phyloP scores from a whole-genome alignment of 2,797 vertebrate genomes.

The Prionace glauca region DNA sequence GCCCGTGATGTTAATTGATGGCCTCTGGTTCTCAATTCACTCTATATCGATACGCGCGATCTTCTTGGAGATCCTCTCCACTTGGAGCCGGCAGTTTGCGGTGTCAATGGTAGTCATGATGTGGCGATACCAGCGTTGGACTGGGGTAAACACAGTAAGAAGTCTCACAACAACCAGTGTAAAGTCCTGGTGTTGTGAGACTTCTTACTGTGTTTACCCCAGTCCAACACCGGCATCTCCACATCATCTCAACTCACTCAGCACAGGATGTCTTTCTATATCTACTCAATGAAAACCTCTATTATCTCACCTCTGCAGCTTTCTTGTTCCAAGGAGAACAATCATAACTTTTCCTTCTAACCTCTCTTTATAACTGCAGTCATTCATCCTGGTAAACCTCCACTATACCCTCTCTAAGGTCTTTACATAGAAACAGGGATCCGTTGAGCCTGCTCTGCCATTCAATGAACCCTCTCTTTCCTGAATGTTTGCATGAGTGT shows the following conservation, averaged over 20 bases:
- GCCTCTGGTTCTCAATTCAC: background rate
- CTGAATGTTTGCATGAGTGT: background rate
- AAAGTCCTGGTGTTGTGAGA: too few species aligned
- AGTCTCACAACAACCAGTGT: too few species aligned
- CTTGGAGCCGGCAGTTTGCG: too few species aligned
- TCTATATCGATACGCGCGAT: background rate
- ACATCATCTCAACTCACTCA: background rate
- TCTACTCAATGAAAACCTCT: background rate
- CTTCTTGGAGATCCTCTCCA: too few species aligned
- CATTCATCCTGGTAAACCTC: background rate
- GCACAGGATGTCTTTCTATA: background rate
- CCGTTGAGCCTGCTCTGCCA: background rate
- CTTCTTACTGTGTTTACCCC: too few species aligned
- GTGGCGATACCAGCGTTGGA: too few species aligned
- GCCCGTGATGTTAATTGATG: background rate
- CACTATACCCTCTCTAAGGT: background rate
- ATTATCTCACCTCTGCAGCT: background rate
- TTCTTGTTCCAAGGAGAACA: background rate
- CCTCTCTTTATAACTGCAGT: background rate
- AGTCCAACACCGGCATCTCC: too few species aligned
- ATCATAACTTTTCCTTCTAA: background rate
- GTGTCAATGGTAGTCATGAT: too few species aligned
- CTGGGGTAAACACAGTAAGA: too few species aligned
- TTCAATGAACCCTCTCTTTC: background rate
- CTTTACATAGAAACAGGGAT: background rate